Evolutionary conservation across 2,888 invertebrate genomes (phyloP).

Genomic region (Stenodema calcarata): DNA sequence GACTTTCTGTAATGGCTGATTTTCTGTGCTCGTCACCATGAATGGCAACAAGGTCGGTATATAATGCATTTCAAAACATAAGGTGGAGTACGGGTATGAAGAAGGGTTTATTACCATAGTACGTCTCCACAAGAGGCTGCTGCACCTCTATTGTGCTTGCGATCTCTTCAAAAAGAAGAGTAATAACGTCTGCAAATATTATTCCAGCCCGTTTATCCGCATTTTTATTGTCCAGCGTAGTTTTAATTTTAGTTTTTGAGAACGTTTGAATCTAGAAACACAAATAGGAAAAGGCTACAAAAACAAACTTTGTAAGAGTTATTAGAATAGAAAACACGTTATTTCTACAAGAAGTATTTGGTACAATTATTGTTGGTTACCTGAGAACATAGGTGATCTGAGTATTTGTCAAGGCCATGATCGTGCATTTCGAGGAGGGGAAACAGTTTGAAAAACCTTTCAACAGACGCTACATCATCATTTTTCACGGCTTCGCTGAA

Average conservation of each 20-base stretch:
- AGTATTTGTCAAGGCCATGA: slow-evolving; percentile 87
- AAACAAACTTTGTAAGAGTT: too few species aligned
- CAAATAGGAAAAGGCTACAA: slow-evolving; percentile 18
- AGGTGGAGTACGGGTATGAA: too few species aligned
- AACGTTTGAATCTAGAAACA: slow-evolving; percentile 68
- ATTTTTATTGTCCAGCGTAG: slow-evolving; percentile 70
- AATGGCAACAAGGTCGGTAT: background rate
- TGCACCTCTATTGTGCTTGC: slow-evolving; percentile 85
- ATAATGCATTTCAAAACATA: too few species aligned
- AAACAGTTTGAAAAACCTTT: slow-evolving; percentile 95
- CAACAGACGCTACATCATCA: slow-evolving; percentile 88
- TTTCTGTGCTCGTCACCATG: too few species aligned
- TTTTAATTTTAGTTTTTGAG: slow-evolving; percentile 74
- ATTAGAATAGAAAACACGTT: background rate
- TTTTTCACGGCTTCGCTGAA: slow-evolving; percentile 91
- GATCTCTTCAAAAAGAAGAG: slow-evolving; percentile 83
- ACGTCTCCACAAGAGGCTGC: slow-evolving; percentile 87
- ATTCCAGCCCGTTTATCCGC: slow-evolving; percentile 77
- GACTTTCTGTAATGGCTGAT: background rate
- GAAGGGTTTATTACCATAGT: slow-evolving; percentile 71
- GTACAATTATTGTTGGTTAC: background rate
- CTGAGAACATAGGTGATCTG: slow-evolving; percentile 75
- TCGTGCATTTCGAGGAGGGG: slow-evolving; percentile 90
- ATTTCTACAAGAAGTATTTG: background rate
- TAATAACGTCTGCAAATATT: slow-evolving; percentile 84